Evolutionary conservation across 2,888 invertebrate genomes (phyloP), one percentile per base, ranked within the genome.

Genomic region (Zygothrica quintamaculata): DNA sequence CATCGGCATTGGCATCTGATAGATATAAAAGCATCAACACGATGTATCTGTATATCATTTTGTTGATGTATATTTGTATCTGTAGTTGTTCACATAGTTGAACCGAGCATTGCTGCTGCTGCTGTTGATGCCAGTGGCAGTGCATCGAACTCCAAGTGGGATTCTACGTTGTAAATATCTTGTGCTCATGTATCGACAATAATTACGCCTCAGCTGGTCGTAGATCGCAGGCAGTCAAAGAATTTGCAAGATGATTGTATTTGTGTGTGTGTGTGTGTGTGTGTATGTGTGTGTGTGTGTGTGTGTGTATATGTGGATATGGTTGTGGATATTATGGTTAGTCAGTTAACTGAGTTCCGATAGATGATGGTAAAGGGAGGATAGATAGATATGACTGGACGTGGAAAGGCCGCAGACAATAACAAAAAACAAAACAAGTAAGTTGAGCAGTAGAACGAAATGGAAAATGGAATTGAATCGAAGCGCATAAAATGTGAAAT

Each of bases 21-120:
- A 69, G 69, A 86, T 65, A 80, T 80, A 86, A 80, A 80, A 73
- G 65, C 84, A 86, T 80, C 86, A 82, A 57, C 86, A 85, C 78
- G 65, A 51, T 61, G 77, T 56, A 15, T 52, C 36, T 50, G 40
- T 42, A 46, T 42, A n/a, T n/a, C n/a, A n/a, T n/a, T n/a, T 39
- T 47, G 42, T n/a, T 9, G 7, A 9, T 29, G 29, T 29, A 29
- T 26, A 33, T 64, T n/a, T 22, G 36, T 15, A 18, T 26, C 22
- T 43, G 25, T 46, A 9, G 18, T 9, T 46, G 18, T 46, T 36
- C 26, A 47, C 42, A 33, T 39, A 25, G 51, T 42, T 46, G 55
- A 11, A 13, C 48, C 8, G 29, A 15, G 25, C n/a, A n/a, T n/a
- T 51, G 52, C 36, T 29, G 31, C 26, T 22, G 18, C 5, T 3